Percentiles rank a stretch among this genome's conserved stretches.
Evolutionary conservation across 2,888 invertebrate genomes (phyloP).

Genomic region (Heliconius hortense): DNA sequence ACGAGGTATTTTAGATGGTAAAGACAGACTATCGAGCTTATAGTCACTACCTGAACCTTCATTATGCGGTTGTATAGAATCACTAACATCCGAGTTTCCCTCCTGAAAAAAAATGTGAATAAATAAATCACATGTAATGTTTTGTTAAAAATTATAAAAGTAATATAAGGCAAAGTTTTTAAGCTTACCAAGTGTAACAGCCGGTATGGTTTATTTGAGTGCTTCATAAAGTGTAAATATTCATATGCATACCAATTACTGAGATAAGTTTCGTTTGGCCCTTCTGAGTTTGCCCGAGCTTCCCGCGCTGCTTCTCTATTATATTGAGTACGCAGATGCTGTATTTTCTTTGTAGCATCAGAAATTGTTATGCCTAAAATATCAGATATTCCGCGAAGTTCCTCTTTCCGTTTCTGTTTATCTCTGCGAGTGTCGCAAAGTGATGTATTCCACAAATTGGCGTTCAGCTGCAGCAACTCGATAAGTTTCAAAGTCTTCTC

Average conservation of each 20-base stretch:
- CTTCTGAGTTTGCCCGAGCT: constrained; percentile 73
- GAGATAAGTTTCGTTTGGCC: constrained; percentile 77
- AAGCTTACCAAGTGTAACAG: constrained; percentile 65
- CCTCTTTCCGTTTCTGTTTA: constrained; percentile 74
- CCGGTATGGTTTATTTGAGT: constrained; percentile 76
- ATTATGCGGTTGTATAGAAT: constrained; percentile 50
- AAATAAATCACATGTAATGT: not conserved
- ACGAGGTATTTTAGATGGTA: constrained; percentile 60
- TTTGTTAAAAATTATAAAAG: not conserved
- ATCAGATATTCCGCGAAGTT: constrained; percentile 67
- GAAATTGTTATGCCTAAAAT: constrained; percentile 65
- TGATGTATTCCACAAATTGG: constrained; percentile 71
- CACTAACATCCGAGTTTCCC: constrained; percentile 53
- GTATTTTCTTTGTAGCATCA: constrained; percentile 83
- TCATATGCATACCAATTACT: constrained; percentile 82
- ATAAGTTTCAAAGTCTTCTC: constrained; percentile 75
- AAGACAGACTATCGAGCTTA: constrained; percentile 57
- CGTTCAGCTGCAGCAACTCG: constrained; percentile 70
- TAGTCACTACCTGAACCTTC: constrained; percentile 55
- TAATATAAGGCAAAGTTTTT: too few species aligned
- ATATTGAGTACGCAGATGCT: constrained; percentile 83
- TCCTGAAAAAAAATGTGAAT: constrained; percentile 58
- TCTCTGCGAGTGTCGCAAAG: constrained; percentile 69
- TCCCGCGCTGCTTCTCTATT: constrained; percentile 82
- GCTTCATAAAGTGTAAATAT: constrained; percentile 82